phyloP scores from a whole-genome alignment of 2,888 invertebrate genomes.

The Camptogramma bilineatum region DNA sequence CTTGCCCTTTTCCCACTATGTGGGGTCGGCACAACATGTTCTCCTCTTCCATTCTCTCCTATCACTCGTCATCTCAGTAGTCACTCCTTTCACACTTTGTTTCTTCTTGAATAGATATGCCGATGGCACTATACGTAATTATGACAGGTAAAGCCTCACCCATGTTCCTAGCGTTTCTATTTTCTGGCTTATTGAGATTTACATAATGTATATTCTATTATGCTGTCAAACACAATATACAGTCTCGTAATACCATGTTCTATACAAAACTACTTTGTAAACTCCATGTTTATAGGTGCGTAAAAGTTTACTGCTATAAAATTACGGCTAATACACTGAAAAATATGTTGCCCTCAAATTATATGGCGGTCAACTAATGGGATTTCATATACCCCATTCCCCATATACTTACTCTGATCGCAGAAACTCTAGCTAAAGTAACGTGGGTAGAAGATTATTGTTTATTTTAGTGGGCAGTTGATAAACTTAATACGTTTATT shows the following conservation, averaged over 20 bases:
- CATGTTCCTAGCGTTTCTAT: conserved; percentile 3
- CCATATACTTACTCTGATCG: too few relatives aligned
- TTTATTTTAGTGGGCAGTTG: too few relatives aligned
- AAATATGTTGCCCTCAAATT: background rate
- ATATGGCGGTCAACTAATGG: background rate
- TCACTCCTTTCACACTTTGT: too few relatives aligned
- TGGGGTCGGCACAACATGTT: too few relatives aligned
- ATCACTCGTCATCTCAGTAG: too few relatives aligned
- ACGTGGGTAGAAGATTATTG: too few relatives aligned
- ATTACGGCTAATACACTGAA: conserved; percentile 13
- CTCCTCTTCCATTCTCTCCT: too few relatives aligned
- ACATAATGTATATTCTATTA: conserved; percentile 4
- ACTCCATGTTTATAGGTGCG: conserved; percentile 26
- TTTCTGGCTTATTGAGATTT: background rate
- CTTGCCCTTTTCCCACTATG: too few relatives aligned
- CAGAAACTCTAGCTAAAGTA: background rate
- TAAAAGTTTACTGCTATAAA: conserved; percentile 21
- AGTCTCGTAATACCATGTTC: background rate
- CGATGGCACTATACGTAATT: background rate
- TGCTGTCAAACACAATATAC: background rate
- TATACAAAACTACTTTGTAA: conserved; percentile 35
- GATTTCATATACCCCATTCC: too few relatives aligned
- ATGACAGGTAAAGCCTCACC: background rate
- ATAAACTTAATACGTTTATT: too few relatives aligned
- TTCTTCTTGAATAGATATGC: too few relatives aligned